Evolutionary conservation across 2,797 vertebrate species (phyloP).

Genomic region (Florisuga fusca): DNA sequence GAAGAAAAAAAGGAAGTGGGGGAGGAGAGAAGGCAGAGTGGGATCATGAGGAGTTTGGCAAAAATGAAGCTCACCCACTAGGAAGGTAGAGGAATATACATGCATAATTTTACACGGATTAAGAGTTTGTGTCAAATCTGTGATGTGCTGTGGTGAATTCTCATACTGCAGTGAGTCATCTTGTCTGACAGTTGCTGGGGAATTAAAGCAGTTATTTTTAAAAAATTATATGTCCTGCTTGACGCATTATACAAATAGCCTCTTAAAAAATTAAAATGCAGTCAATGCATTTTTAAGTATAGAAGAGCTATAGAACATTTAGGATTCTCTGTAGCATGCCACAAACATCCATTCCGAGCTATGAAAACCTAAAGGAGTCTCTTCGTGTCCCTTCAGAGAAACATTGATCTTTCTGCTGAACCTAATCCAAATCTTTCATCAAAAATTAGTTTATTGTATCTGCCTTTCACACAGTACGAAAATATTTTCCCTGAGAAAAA

Average conservation of each 20-base stretch:
- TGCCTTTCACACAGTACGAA: neutral
- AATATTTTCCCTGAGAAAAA: neutral
- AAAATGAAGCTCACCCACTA: conserved; percentile 21
- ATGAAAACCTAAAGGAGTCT: conserved; percentile 43
- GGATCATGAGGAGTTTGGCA: conserved; percentile 37
- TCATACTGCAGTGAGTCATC: conserved; percentile 57
- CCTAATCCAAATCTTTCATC: neutral
- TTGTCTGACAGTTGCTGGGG: conserved; percentile 63
- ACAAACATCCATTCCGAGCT: conserved; percentile 33
- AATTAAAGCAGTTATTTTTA: conserved; percentile 72
- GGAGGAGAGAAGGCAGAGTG: conserved; percentile 15
- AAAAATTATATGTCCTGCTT: conserved; percentile 66
- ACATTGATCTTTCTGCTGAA: neutral
- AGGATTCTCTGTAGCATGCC: conserved; percentile 12
- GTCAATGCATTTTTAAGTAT: conserved; percentile 56
- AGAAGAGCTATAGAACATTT: conserved; percentile 54
- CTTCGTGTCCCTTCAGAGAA: conserved; percentile 35
- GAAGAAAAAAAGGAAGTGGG: neutral
- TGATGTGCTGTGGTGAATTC: conserved; percentile 44
- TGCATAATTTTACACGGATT: conserved; percentile 64
- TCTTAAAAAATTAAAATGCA: conserved; percentile 64
- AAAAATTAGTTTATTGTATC: neutral
- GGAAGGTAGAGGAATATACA: conserved; percentile 39
- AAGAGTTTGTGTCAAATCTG: conserved; percentile 60
- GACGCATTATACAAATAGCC: conserved; percentile 61